Base-by-base conservation (phyloP, 1,140 invertebrate species). In the Bombus impatiens region DNA sequence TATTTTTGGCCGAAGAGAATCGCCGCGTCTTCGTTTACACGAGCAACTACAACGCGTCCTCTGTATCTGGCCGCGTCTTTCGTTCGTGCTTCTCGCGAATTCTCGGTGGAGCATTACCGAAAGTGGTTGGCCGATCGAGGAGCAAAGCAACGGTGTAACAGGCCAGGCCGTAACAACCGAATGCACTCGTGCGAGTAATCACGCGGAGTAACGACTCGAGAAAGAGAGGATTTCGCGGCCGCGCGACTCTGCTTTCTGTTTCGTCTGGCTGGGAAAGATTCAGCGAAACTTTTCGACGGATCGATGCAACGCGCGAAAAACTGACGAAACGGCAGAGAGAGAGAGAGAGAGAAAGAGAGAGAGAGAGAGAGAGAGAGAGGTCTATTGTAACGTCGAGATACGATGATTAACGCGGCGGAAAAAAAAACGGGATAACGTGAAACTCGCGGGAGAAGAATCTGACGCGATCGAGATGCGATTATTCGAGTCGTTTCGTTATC, bases 121-220 rank as follows among this genome's bases (percentile, higher is more conserved):
- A 76, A 83, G 57, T 53, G 72, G 25, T 76, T 37, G 18, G 57
- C 59, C 71, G 72, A 76, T 83, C 72, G 59, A 47, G 9, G 35
- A 35, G n/a, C 40, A 25, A 82, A 32, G 57, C 40, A 76, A n/a
- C n/a, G 32, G 35, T 22, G 47, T 53, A 53, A 65, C 42, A 12
- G 32, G 25, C 9, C n/a, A 3, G 32, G 37, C n/a, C 47, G 53
- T 62, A 75, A 67, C 81, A 76, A 74, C 53, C 81, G 72, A 77
- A 83, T 67, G 71, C 57, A 53, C 81, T 37, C 28, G n/a, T 10
- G 44, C 40, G 71, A 72, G 47, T 71, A 67, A 76, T 77, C 81
- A 32, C 59, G 25, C 28, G 8, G 35, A 77, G 72, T 68, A 78
- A 83, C 74, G 44, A 53, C 25, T 18, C 5, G 82, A 65, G 62